These are phyloP conservation scores for Falco cherrug DNA, from an alignment of 2,797 vertebrate genomes.

Conservation along the genomic window DNA sequence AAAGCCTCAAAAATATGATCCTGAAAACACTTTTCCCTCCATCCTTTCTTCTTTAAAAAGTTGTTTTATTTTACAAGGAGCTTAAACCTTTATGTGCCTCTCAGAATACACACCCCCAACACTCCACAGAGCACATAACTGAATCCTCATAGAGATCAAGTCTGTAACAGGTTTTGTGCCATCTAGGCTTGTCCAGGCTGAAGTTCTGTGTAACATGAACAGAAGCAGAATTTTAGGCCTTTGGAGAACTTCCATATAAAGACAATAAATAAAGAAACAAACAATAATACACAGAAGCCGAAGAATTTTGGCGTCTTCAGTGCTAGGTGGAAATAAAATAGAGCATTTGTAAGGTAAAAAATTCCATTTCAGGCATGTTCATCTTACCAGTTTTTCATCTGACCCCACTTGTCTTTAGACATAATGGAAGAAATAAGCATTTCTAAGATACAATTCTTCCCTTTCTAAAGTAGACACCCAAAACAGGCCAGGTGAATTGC, in stretches of 20 bases:
- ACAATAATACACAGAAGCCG: neutral
- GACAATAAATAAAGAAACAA: neutral
- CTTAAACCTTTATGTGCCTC: neutral
- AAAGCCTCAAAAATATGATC: neutral
- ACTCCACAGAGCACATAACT: neutral
- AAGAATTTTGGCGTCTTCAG: neutral
- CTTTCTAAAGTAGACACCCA: neutral
- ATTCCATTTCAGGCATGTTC: neutral
- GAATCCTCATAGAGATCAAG: neutral
- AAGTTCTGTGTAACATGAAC: neutral
- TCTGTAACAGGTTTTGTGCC: neutral
- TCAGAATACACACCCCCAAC: neutral
- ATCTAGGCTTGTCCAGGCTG: neutral
- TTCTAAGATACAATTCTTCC: neutral
- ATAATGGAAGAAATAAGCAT: neutral
- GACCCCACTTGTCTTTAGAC: neutral
- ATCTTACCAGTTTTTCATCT: neutral
- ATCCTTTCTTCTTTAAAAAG: neutral
- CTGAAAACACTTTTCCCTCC: neutral
- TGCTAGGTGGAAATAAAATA: neutral
- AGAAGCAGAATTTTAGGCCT: neutral
- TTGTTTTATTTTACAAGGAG: neutral
- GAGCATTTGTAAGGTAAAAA: neutral
- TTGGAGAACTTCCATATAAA: neutral
- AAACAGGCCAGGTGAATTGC: neutral